Percentiles rank a stretch among this genome's conserved stretches.
Evolutionary conservation across 92 coral and sea anemone genomes (phyloP).

Genomic region (Zoanthus sansibaricus): DNA sequence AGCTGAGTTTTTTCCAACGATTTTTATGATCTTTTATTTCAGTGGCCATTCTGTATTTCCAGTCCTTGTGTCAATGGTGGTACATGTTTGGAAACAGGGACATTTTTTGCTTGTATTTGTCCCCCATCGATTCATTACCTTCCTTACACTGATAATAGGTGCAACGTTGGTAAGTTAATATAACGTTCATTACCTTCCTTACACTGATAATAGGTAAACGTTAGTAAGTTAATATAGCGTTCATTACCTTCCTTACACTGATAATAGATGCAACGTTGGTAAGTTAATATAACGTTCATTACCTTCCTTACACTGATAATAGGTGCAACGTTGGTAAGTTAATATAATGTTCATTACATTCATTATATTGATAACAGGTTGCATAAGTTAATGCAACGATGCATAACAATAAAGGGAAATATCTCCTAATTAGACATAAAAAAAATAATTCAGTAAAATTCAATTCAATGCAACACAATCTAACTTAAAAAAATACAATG

Average conservation of each 20-base stretch:
- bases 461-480: too few relatives aligned
- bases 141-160: constrained; percentile 25
- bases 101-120: constrained; percentile 6
- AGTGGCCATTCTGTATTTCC: not conserved
- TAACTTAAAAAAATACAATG: too few relatives aligned
- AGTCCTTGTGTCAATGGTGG: constrained; percentile 30
- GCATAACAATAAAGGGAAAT: too few relatives aligned
- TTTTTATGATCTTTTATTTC: not conserved
- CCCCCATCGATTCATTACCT: not conserved
- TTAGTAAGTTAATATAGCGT: not conserved
- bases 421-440: not conserved
- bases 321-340: constrained; percentile 30
- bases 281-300: not conserved
- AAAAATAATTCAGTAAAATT: too few relatives aligned
- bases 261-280: constrained; percentile 27
- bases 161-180: constrained; percentile 32
- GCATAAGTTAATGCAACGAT: too few relatives aligned
- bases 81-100: not conserved
- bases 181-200: not conserved
- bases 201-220: too few relatives aligned
- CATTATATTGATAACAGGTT: too few relatives aligned
- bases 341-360: not conserved
- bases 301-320: constrained; percentile 23
- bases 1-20: too few relatives aligned
- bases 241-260: constrained; percentile 16